Percentiles rank a stretch among this genome's conserved stretches.
Evolutionary conservation across 2,888 invertebrate species (phyloP).

Genomic region (Pseudococcus longispinus): DNA sequence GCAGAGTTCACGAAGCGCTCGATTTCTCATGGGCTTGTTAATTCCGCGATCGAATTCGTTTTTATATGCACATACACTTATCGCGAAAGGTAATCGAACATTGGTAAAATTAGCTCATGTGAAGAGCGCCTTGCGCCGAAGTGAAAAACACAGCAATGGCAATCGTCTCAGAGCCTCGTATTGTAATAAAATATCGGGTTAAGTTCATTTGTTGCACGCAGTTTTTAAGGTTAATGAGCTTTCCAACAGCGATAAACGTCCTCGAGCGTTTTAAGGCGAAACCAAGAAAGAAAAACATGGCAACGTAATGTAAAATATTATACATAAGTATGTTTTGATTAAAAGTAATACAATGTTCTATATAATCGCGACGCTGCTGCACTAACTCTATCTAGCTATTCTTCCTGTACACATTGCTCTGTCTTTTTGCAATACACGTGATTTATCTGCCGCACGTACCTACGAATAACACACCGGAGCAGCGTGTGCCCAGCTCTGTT

Average conservation of each 20-base stretch:
- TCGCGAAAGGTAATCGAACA: neutral
- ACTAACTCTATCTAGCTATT: neutral
- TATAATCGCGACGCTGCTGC: neutral
- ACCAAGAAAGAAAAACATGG: neutral
- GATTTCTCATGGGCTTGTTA: neutral
- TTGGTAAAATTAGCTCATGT: neutral
- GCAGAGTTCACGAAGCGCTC: neutral
- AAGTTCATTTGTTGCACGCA: neutral
- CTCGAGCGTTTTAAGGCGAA: neutral
- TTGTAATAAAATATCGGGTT: neutral
- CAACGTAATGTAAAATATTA: neutral
- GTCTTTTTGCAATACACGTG: neutral
- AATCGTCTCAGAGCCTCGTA: neutral
- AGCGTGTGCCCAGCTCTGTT: neutral
- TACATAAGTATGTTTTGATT: neutral
- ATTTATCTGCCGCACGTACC: neutral
- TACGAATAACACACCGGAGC: neutral
- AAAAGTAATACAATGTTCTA: conserved; percentile 21
- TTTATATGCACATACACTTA: neutral
- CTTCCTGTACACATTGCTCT: neutral
- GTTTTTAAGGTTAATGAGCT: neutral
- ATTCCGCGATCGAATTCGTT: neutral
- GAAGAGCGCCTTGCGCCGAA: neutral
- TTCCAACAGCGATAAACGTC: neutral
- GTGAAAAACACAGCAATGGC: neutral